Evolutionary conservation across 2,888 invertebrate species (phyloP).

Genomic region (Phengaris alcon): DNA sequence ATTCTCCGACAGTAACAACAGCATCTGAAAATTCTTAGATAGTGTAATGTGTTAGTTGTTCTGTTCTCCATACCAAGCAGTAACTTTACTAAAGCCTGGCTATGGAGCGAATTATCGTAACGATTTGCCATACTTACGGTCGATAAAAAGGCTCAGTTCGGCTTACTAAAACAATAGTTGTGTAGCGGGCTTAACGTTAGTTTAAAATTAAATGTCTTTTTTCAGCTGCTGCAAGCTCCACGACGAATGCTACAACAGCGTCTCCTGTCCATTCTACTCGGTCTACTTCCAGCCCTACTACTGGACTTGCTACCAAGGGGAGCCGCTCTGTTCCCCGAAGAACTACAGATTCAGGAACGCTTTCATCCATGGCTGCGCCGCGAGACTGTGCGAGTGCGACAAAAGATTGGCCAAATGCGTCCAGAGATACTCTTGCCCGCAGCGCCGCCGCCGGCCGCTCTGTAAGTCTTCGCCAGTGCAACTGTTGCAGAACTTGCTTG

Average conservation of each 20-base stretch:
- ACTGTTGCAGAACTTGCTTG: constrained; percentile 85
- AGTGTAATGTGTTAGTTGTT: no score
- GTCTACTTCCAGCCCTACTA: constrained; percentile 93
- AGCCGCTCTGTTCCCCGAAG: constrained; percentile 86
- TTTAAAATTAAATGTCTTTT: constrained; percentile 22
- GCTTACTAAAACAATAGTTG: no score
- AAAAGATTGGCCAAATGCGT: constrained; percentile 88
- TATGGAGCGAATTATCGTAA: no score
- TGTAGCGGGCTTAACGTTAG: background rate
- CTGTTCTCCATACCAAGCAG: no score
- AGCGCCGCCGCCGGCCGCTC: constrained; percentile 81
- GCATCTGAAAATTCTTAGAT: no score
- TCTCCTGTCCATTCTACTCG: constrained; percentile 87
- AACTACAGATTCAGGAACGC: constrained; percentile 53
- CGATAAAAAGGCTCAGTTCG: no score
- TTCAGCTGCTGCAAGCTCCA: constrained; percentile 90
- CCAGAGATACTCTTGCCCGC: constrained; percentile 86
- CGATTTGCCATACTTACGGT: no score
- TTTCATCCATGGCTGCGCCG: constrained; percentile 79
- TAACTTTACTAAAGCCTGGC: no score
- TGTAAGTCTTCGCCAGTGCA: constrained; percentile 87
- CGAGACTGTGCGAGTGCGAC: constrained; percentile 91
- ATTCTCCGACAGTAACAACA: no score
- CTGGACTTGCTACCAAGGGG: constrained; percentile 90
- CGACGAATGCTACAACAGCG: constrained; percentile 90